Evolutionary conservation across 2,797 vertebrate genomes (phyloP).

Genomic region (Adelosebastes latens): DNA sequence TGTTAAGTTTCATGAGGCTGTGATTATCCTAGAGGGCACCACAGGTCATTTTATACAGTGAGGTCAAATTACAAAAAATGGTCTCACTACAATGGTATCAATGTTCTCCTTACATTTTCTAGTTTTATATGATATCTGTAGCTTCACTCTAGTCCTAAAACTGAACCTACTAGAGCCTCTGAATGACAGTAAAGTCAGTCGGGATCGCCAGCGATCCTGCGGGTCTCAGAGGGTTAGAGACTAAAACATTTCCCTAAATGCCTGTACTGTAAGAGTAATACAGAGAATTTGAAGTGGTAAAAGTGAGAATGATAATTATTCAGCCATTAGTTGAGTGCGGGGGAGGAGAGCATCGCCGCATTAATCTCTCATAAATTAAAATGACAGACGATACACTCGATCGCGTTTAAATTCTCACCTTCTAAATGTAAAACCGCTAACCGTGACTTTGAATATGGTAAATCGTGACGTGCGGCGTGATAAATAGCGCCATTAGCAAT

Average conservation of each 20-base stretch:
- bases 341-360: slow-evolving; percentile 25
- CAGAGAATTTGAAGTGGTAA: neutral
- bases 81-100: no score
- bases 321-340: slow-evolving; percentile 22
- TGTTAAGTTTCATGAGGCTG: no score
- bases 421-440: slow-evolving; percentile 60
- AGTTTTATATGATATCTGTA: no score
- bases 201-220: rapidly evolving
- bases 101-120: rapidly evolving
- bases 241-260: neutral
- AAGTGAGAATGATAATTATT: slow-evolving; percentile 23
- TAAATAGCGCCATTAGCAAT: slow-evolving; percentile 66
- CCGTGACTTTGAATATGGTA: slow-evolving; percentile 61
- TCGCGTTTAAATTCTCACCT: slow-evolving; percentile 48
- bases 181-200: no score
- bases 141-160: no score
- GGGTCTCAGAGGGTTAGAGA: neutral
- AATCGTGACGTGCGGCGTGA: slow-evolving; percentile 32
- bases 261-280: neutral
- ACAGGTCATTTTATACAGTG: no score
- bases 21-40: no score
- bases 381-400: slow-evolving; percentile 52
- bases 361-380: slow-evolving; percentile 64
- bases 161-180: no score
- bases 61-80: no score